Evolutionary conservation across 2,113 vertebrate species (phyloP), one percentile per base, ranked within the genome.

Genomic region (Rhinolophus ferrumequinum): DNA sequence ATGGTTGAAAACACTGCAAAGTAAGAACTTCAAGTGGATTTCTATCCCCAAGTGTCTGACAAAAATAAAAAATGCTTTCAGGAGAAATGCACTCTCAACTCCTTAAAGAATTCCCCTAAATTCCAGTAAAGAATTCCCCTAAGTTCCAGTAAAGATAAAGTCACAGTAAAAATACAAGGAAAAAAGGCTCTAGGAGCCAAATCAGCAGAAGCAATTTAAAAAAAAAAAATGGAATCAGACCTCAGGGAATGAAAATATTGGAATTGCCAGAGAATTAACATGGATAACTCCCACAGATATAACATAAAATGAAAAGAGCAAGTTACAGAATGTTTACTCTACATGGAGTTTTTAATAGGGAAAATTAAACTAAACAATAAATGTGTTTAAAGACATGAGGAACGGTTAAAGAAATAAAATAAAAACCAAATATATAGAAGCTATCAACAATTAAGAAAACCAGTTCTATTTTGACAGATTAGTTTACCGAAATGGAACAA

Each of bases 121-220:
- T 82, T n/a, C n/a, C n/a, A n/a, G n/a, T 41, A 75, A 72, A 93
- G 52, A 92, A 80, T 72, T 79, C 8, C 62, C 85, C 62, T 90
- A 41, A 86, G 54, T 88, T 56, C 41, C 60, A 85, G 24, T 41
- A 35, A 69, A 62, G 28, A n/a, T 35, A 21, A 47, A 73, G 24
- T 80, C 85, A 56, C 44, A 35, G 67, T 64, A 76, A 90, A 93
- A 77, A 62, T 35, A 21, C 35, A 64, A 83, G 12, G 18, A 69
- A 77, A 41, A 2, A 28, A 44, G 62, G 1, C 9, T 70, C 16
- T 44, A 54, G 80, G 69, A 56, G 44, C 28, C 2, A 12, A 67
- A 44, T 81, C 52, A 83, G 69, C 38, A 73, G 96, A 77, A 67
- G 28, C 90, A 67, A 72, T 58, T 19, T 19, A 67, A 70, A 87